Percentiles rank a stretch among this genome's conserved stretches.
These are phyloP conservation scores for Euclidia mi DNA, from an alignment of 2,888 invertebrate species.

Conservation along the genomic window DNA sequence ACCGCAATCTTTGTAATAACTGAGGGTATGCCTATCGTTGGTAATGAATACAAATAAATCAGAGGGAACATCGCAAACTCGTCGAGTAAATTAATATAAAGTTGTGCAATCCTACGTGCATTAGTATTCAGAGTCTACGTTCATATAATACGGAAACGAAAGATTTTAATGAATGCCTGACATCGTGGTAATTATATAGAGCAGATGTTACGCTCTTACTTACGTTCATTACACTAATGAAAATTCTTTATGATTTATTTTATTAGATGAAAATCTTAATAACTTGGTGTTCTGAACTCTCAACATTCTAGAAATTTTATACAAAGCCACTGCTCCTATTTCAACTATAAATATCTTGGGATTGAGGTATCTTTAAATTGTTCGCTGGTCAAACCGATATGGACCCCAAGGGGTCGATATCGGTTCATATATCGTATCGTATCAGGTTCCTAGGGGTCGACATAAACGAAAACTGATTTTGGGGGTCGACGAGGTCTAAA, in stretches of 20 bases:
- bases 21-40: constrained; percentile 53
- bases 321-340: too few species aligned
- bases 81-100: constrained; percentile 88
- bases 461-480: too few species aligned
- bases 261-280: not conserved
- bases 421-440: too few species aligned
- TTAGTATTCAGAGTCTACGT: constrained; percentile 84
- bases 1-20: constrained; percentile 62
- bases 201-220: constrained; percentile 48
- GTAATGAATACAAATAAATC: constrained; percentile 87
- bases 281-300: not conserved
- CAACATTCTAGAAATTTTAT: too few species aligned
- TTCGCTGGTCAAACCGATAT: too few species aligned
- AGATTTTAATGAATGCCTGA: constrained; percentile 87
- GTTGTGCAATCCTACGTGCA: constrained; percentile 84
- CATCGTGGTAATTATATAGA: constrained; percentile 64
- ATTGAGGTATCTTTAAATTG: too few species aligned
- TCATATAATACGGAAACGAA: constrained; percentile 85
- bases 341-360: too few species aligned
- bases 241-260: not conserved
- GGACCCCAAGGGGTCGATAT: too few species aligned
- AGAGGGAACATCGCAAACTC: constrained; percentile 76
- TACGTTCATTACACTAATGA: constrained; percentile 9
- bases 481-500: too few species aligned
- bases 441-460: too few species aligned